A percentile compares a stretch with the other conserved stretches of the same genome.
phyloP scores from a whole-genome alignment of 2,113 vertebrate genomes.

The Percina caprodes region DNA sequence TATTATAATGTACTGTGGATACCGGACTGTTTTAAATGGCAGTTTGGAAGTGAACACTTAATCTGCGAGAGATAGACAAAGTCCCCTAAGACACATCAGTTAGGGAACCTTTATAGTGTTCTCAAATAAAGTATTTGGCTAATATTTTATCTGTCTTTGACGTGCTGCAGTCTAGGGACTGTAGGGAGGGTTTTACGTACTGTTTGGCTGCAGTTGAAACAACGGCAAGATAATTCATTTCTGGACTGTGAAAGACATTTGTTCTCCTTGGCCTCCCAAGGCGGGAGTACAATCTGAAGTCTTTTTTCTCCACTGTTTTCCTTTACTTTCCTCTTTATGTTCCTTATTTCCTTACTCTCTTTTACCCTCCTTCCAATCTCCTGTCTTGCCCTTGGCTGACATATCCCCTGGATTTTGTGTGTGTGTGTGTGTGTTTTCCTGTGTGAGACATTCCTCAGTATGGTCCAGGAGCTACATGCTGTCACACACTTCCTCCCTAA shows the following conservation, averaged over 20 bases:
- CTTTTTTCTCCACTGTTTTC: conserved; percentile 31
- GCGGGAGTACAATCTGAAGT: conserved; percentile 48
- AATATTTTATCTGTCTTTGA: conserved; percentile 64
- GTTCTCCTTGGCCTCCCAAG: conserved; percentile 68
- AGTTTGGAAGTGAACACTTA: conserved; percentile 17
- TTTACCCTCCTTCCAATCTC: conserved; percentile 43
- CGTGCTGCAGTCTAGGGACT: conserved; percentile 64
- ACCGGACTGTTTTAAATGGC: conserved; percentile 10
- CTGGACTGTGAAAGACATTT: conserved; percentile 75
- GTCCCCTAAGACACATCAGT: conserved; percentile 29
- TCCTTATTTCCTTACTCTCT: conserved; percentile 18
- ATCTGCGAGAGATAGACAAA: conserved; percentile 17
- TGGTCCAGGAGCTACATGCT: conserved; percentile 70
- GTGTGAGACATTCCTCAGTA: conserved; percentile 72
- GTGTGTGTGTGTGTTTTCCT: conserved; percentile 24
- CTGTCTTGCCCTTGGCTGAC: conserved; percentile 65
- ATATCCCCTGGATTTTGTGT: conserved; percentile 43
- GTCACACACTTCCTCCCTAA: conserved; percentile 77
- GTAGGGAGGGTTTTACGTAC: conserved; percentile 57
- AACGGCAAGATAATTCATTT: conserved; percentile 77
- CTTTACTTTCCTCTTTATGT: conserved; percentile 2
- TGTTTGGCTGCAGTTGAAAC: conserved; percentile 69
- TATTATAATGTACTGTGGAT: neutral
- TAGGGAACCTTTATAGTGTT: conserved; percentile 49
- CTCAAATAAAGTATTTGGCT: conserved; percentile 44